Evolutionary conservation across 2,888 invertebrate species (phyloP).

Genomic region (Hypolimnas misippus): DNA sequence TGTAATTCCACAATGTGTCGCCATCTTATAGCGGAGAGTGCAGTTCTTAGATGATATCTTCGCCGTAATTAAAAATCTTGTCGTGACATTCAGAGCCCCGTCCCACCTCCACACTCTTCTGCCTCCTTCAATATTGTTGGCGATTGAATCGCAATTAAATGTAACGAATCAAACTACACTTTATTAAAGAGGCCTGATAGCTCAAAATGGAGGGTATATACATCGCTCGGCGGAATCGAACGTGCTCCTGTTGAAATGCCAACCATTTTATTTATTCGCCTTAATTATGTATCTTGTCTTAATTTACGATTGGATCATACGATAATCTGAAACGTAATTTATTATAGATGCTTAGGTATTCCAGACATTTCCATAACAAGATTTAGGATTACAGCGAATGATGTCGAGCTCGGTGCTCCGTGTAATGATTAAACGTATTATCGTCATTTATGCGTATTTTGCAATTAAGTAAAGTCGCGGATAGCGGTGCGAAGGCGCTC

Average conservation of each 20-base stretch:
- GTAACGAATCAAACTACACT: constrained; percentile 81
- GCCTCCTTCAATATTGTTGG: constrained; percentile 80
- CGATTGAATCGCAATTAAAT: constrained; percentile 84
- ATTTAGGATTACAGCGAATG: constrained; percentile 78
- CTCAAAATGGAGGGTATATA: constrained; percentile 71
- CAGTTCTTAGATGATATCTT: constrained; percentile 81
- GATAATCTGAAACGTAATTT: constrained; percentile 82
- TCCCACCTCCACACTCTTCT: constrained; percentile 79
- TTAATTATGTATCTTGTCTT: constrained; percentile 85
- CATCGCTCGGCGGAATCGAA: constrained; percentile 75
- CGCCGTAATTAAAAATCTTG: constrained; percentile 83
- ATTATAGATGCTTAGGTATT: constrained; percentile 81
- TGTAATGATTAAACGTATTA: constrained; percentile 75
- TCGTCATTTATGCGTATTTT: constrained; percentile 77
- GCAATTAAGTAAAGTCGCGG: constrained; percentile 75
- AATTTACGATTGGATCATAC: constrained; percentile 85
- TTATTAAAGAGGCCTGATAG: constrained; percentile 80
- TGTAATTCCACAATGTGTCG: constrained; percentile 77
- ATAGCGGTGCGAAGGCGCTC: constrained; percentile 47
- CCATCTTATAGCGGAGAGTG: constrained; percentile 66
- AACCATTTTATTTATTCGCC: constrained; percentile 84
- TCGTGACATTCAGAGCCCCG: constrained; percentile 82
- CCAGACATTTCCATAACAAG: constrained; percentile 80
- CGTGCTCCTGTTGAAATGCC: constrained; percentile 84
- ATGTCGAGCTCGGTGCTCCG: constrained; percentile 61